phyloP scores from a whole-genome alignment of 2,113 vertebrate species.

The Xiphophorus couchianus region DNA sequence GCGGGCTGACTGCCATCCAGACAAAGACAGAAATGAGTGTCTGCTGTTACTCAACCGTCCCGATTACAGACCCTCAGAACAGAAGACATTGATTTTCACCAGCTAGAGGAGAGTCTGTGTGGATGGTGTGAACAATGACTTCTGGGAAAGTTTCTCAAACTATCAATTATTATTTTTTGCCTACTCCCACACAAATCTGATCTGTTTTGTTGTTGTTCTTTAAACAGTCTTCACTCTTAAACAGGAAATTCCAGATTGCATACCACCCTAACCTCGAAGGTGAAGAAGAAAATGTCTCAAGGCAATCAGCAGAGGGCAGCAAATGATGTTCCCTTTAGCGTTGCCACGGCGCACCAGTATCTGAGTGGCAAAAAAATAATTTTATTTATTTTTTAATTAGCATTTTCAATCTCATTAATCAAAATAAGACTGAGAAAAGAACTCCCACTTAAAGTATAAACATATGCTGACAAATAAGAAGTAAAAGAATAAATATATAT shows the following conservation, averaged over 20 bases:
- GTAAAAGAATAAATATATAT: too few relatives aligned
- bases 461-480: too few relatives aligned
- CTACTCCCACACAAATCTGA: neutral
- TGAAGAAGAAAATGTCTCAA: neutral
- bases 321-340: slow-evolving; percentile 27
- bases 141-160: neutral
- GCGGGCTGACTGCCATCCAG: slow-evolving; percentile 20
- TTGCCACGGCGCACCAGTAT: too few relatives aligned
- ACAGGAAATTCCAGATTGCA: neutral
- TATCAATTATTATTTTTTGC: neutral
- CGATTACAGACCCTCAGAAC: slow-evolving; percentile 8
- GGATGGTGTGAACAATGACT: neutral
- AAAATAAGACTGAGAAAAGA: neutral
- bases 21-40: slow-evolving; percentile 21
- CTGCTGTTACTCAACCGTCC: slow-evolving; percentile 36
- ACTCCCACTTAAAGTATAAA: neutral
- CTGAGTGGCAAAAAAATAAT: neutral
- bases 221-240: neutral
- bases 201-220: neutral
- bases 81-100: neutral
- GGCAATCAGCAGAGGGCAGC: slow-evolving; percentile 63
- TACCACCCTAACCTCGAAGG: neutral
- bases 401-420: too few relatives aligned
- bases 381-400: neutral
- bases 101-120: neutral